Evolutionary conservation across 2,797 vertebrate species (phyloP), one percentile per base, ranked within the genome.

Genomic region (Chrosomus eos): DNA sequence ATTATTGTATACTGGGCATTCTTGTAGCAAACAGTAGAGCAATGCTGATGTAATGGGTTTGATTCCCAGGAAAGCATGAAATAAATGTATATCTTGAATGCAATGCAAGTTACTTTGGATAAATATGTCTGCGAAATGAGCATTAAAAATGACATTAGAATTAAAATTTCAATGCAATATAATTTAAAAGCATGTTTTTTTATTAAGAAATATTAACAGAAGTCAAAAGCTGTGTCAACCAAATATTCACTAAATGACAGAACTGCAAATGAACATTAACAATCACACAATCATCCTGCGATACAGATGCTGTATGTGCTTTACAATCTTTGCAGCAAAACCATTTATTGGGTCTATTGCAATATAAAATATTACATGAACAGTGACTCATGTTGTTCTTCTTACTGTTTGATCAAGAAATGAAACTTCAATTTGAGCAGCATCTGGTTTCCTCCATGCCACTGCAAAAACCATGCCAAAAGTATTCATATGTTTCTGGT

Each of bases 131-230:
- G 14, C 0, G 14, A 76, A n/a, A 40, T 55, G 4, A 21, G 9
- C 2, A 67, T 51, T 66, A 21, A 51, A 45, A 45, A 64, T 74
- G 1, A 16, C 40, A 45, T 7, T 18, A 33, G 0, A 71, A 45
- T 33, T 2, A 43, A 67, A 55, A 76, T 26, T 14, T 31, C 45
- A 36, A 21, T 31, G 48, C 19, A 5, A 43, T n/a, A 9, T 83
- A 28, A 78, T 89, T 93, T 93, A 91, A 94, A 95, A 94, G 88
- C 88, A 90, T 79, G 83, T 40, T 79, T 78, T 78, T 90, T 90
- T 88, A 84, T 92, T 93, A 87, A 84, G 72, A 88, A 88, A 94
- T 91, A 93, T 95, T 95, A 94, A 94, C 94, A 95, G 93, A 94
- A 93, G 91, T 94, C 91, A 91, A 91, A 91, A 93, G 91, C 84